Evolutionary conservation across 2,113 vertebrate species (phyloP), one percentile per base, ranked within the genome.

Genomic region (Eleginops maclovinus): DNA sequence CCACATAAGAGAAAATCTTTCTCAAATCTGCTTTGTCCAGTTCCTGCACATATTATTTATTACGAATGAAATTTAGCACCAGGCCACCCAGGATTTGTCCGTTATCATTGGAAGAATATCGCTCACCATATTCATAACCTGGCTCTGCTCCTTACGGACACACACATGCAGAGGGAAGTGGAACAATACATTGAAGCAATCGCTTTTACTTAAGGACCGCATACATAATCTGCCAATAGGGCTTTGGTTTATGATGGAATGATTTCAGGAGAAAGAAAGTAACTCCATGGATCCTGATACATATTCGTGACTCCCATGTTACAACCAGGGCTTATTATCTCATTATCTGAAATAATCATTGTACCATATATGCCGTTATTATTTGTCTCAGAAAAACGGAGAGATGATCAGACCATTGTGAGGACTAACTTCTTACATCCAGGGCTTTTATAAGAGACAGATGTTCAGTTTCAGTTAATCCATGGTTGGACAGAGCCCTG

Each of bases 41-140:
- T 68, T n/a, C 1, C 13, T 28, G 21, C 31, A 46, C 46, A 50
- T 74, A 62, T 81, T 40, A 51, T 72, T 49, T 63, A 82, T 73
- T 53, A 75, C 83, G 64, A 68, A 87, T 83, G 62, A 82, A 85
- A 82, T 63, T 43, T 22, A 82, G 67, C 78, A 19, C 53, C 16
- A 75, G 90, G 72, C 89, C 91, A 91, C 89, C 89, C 91, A 92
- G 59, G 67, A 59, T 81, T 40, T 21, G 49, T 56, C 54, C 70
- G 12, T 88, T 89, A 82, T 91, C 82, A 86, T 90, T 93, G 92
- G 92, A 93, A 41, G 26, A 73, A 72, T 63, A 67, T 77, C 73
- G 79, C 79, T 77, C 78, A 85, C 85, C 81, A 77, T 82, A 54
- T 56, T 83, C 66, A 79, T 49, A 79, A 80, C 65, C 72, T 87